phyloP scores from a whole-genome alignment of 1,140 invertebrate genomes.

The Diachasmimorpha longicaudata region DNA sequence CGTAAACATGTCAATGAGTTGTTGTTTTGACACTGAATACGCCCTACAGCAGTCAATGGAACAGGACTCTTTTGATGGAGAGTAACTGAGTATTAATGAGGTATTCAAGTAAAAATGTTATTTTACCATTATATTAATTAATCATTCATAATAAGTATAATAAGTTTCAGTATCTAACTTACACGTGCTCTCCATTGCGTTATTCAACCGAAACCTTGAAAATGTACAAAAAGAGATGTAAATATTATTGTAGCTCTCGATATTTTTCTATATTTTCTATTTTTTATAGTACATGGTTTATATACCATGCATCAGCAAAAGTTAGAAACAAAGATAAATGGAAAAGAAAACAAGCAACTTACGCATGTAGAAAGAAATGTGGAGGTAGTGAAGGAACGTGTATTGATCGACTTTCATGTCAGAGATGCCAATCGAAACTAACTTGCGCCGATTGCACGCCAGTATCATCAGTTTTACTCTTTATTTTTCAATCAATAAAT shows the following conservation, averaged over 20 bases:
- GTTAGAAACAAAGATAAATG: slow-evolving; percentile 3
- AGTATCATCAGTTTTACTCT: background rate
- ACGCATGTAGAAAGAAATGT: background rate
- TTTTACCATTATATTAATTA: background rate
- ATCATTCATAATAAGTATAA: background rate
- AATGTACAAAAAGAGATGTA: slow-evolving; percentile 29
- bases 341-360: background rate
- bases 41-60: slow-evolving; percentile 74
- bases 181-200: slow-evolving; percentile 56
- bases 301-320: no score
- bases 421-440: slow-evolving; percentile 22
- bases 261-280: no score
- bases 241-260: background rate
- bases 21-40: slow-evolving; percentile 60
- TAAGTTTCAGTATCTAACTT: slow-evolving; percentile 35
- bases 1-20: slow-evolving; percentile 59
- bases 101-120: background rate
- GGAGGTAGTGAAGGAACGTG: slow-evolving; percentile 3
- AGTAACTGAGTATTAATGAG: slow-evolving; percentile 60
- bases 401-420: slow-evolving; percentile 27
- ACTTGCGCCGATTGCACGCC: background rate
- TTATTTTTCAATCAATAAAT: no score
- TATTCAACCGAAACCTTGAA: slow-evolving; percentile 53
- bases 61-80: slow-evolving; percentile 75
- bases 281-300: no score